Base-by-base conservation (phyloP, 2,113 vertebrate species). In the Lates calcarifer region DNA sequence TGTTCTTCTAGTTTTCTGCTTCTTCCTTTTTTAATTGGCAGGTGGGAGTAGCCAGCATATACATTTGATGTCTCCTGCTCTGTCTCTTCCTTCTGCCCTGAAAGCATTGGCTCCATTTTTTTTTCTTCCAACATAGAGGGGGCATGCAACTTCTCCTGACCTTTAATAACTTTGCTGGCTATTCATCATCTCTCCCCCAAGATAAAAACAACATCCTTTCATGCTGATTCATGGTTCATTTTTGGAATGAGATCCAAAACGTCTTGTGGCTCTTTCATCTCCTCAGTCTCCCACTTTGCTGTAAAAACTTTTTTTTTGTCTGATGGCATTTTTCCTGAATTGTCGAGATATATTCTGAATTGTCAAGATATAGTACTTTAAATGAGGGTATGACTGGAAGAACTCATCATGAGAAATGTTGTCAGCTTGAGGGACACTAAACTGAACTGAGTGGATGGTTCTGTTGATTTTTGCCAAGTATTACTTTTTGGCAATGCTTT, bases 11-110 rank as follows among this genome's bases (percentile, higher is more conserved):
- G 49, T 74, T 79, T 72, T 81, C 60, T 41, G n/a, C 75, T 60
- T 71, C 26, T 58, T 85, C 35, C 49, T 51, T 47, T 57, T 82
- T 86, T 89, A 91, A 91, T 93, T 89, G 91, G 86, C 87, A 89
- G 74, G 81, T 87, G 84, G 86, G 82, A 92, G 82, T 81, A 73
- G 61, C 64, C 79, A 75, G 37, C 55, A 47, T 64, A 68, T 55
- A 80, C 72, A 84, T 86, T 83, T 89, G 78, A 91, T 78, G 82
- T 86, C 73, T 26, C 24, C 53, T 73, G 53, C 66, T 68, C 37
- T 17, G 9, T 69, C 47, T 75, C 63, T 74, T 75, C 39, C n/a
- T 66, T 79, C 18, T 79, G 73, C 80, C 85, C 81, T 31, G 22
- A 77, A 77, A 86, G 84, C n/a, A 3, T 31, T 57, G 64, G 56